Evolutionary conservation across 2,888 invertebrate species (phyloP).

Genomic region (Hydroisotoma schaefferi): DNA sequence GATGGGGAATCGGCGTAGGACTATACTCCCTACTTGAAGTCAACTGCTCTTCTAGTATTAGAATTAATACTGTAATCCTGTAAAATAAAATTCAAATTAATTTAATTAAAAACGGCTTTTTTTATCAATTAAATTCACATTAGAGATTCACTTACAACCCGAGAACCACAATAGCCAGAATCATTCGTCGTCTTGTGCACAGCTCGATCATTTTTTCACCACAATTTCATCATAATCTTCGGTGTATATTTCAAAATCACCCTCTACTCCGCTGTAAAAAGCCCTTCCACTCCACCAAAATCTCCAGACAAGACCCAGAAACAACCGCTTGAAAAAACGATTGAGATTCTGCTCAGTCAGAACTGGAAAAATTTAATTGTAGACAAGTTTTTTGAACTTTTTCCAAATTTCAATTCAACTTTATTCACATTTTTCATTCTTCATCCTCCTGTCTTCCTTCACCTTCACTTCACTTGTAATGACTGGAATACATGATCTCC

Average conservation of each 20-base stretch:
- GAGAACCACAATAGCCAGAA: constrained; percentile 49
- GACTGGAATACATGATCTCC: no score
- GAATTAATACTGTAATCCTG: constrained; percentile 74
- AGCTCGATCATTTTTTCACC: constrained; percentile 50
- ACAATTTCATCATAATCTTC: not conserved
- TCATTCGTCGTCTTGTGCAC: constrained; percentile 52
- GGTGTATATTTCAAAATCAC: not conserved
- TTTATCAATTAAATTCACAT: not conserved
- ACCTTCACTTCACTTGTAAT: no score
- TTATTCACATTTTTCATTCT: no score
- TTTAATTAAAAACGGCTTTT: constrained; percentile 1
- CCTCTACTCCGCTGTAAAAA: not conserved
- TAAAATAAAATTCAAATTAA: constrained; percentile 50
- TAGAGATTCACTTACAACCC: constrained; percentile 50
- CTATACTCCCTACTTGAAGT: constrained; percentile 26
- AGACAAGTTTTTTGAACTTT: no score
- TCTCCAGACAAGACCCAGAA: no score
- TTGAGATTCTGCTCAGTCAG: no score
- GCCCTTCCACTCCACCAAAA: no score
- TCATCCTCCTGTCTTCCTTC: no score
- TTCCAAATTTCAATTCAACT: no score
- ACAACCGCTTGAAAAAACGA: no score
- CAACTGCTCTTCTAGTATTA: constrained; percentile 65
- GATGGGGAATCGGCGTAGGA: constrained; percentile 30
- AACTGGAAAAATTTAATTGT: no score